Conservation (phyloP, 2,797 vertebrate genomes). For the Syndactyla subalaris region DNA sequence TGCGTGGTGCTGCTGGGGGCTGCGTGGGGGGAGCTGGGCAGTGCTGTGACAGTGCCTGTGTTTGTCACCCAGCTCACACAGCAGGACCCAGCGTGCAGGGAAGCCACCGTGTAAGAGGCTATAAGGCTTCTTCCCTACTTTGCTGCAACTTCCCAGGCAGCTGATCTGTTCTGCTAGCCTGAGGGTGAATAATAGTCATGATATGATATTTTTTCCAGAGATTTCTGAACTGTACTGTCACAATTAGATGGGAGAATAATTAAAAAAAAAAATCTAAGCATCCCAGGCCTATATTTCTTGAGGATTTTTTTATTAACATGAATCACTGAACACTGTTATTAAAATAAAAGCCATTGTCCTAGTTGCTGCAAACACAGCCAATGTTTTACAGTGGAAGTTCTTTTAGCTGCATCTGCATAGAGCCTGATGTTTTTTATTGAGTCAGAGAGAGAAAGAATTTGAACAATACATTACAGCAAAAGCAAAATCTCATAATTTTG, state of each 20-base stretch:
- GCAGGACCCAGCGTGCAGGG: rapidly evolving
- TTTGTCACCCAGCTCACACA: background rate
- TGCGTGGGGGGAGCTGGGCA: background rate
- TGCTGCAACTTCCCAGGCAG: background rate
- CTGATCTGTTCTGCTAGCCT: background rate
- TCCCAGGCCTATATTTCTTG: background rate
- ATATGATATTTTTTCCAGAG: background rate
- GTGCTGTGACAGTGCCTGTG: background rate
- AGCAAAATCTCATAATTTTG: conserved; percentile 24
- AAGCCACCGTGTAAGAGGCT: rapidly evolving
- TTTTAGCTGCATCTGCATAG: background rate
- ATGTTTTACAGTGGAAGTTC: background rate
- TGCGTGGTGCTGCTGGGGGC: background rate
- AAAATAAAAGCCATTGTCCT: conserved; percentile 16
- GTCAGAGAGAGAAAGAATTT: background rate
- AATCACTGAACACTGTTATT: conserved; percentile 2
- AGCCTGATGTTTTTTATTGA: conserved; percentile 20
- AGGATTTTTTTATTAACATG: background rate
- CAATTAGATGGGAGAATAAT: background rate
- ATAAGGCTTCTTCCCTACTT: background rate
- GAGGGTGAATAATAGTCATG: background rate
- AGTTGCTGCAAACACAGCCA: background rate
- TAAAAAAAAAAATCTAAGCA: background rate
- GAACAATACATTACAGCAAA: conserved; percentile 37
- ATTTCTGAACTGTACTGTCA: background rate